Conservation (phyloP, 2,113 vertebrate species). For the Nematolebias whitei region DNA sequence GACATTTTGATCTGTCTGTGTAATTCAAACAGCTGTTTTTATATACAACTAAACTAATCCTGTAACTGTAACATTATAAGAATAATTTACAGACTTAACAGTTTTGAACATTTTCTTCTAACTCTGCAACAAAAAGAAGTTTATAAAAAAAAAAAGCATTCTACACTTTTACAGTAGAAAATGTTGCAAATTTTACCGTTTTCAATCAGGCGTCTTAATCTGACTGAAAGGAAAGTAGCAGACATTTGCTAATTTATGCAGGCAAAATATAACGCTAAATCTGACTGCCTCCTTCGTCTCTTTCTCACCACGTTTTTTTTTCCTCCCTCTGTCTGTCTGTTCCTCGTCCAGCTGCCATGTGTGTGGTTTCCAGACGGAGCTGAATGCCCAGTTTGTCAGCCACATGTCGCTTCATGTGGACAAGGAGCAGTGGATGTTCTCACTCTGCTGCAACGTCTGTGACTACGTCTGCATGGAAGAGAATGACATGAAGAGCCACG, state of each 20-base stretch:
- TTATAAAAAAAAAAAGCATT: slow-evolving; percentile 12
- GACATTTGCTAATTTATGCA: slow-evolving; percentile 41
- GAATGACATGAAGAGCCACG: slow-evolving; percentile 92
- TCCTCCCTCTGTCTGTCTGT: slow-evolving; percentile 47
- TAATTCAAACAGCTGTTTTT: neutral
- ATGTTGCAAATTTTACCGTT: neutral
- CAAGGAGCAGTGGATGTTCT: slow-evolving; percentile 99
- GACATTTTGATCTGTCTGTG: neutral
- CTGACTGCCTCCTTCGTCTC: slow-evolving; percentile 26
- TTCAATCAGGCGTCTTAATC: slow-evolving; percentile 3
- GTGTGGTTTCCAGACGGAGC: slow-evolving; percentile 98
- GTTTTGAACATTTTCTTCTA: neutral
- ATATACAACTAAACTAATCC: neutral
- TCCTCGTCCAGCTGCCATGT: slow-evolving; percentile 90
- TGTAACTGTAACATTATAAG: neutral
- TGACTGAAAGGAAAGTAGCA: slow-evolving; percentile 11
- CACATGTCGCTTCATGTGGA: slow-evolving; percentile 99
- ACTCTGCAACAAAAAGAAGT: slow-evolving; percentile 6
- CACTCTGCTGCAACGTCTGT: slow-evolving; percentile 93
- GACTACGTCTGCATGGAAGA: slow-evolving; percentile 98
- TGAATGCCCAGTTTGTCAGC: slow-evolving; percentile 98
- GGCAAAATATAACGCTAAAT: slow-evolving; percentile 45
- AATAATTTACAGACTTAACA: neutral
- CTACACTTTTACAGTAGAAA: neutral
- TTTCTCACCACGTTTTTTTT: slow-evolving; percentile 30